Base-by-base conservation (phyloP, 1,140 invertebrate genomes). In the Vollenhovia emeryi region DNA sequence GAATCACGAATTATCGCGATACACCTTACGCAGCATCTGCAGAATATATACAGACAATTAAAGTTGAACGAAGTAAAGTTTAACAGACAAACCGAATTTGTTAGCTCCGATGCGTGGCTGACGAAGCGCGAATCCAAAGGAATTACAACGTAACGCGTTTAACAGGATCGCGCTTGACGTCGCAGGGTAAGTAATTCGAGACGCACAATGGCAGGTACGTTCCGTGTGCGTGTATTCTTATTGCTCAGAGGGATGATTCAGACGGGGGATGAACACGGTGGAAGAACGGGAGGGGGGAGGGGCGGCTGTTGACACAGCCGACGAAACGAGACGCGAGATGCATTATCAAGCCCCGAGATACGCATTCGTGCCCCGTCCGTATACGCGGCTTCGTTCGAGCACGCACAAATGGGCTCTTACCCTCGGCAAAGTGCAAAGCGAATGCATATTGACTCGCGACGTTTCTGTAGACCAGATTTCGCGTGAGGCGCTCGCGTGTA, bases 361-460 rank as follows among this genome's bases (percentile, higher is more conserved):
- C 50, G 36, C 50, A 36, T 18, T 43, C 36, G 64, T 27, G 18
- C 24, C 64, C n/a, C 8, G 43, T 33, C n/a, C 64, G 36, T 64
- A 5, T 33, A 33, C 78, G 64, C 64, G 21, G 62, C 30, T 52
- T 40, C 62, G 33, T 71, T 30, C 33, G 50, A 82, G 59, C 66
- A 73, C 66, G 66, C 78, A 57, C 36, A 82, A 82, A 82, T 82
- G 78, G 50, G 78, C 36, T 73, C 66, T 71, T 57, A 82, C 78
- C 66, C 27, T 57, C 52, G 52, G 27, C 52, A 45, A 80, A 69
- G 78, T 36, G 75, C 75, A 52, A 79, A 82, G 66, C 78, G 66
- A 71, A 57, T 57, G 66, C 36, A 30, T 82, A 73, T 82, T 82
- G 78, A 82, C 66, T 73, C 36, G 50, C 78, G 66, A 82, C 78